Conservation (phyloP, 2,797 vertebrate genomes). For the Alca torda region DNA sequence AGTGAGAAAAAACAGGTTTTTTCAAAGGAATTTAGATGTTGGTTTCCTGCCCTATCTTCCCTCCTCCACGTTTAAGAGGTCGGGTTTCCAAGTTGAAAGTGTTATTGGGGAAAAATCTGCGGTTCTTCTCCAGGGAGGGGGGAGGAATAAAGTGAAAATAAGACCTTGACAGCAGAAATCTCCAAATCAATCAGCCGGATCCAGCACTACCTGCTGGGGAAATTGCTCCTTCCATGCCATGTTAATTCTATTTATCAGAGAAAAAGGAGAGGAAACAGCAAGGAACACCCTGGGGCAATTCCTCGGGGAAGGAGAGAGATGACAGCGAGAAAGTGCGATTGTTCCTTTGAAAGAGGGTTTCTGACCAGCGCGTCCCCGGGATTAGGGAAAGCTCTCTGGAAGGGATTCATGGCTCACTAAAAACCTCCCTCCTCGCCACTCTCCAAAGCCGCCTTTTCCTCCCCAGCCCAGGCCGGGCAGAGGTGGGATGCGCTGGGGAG, state of each 20-base stretch:
- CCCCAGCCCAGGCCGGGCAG: not conserved
- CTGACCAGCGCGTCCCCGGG: not conserved
- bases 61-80: not conserved
- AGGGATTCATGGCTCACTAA: not conserved
- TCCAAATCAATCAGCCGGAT: not conserved
- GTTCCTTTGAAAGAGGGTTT: not conserved
- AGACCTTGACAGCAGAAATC: not conserved
- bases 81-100: not conserved
- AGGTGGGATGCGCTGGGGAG: not conserved
- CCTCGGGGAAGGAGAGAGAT: not conserved
- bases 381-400: not conserved
- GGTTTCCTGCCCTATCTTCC: not conserved
- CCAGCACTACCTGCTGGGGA: not conserved
- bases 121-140: not conserved
- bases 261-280: not conserved
- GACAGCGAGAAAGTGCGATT: not conserved
- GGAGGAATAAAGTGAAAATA: not conserved
- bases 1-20: not conserved
- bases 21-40: not conserved
- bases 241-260: not conserved
- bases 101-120: fast-evolving
- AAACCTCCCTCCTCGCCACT: not conserved
- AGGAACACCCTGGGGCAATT: not conserved
- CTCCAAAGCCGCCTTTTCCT: not conserved
- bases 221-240: not conserved